phyloP scores from a whole-genome alignment of 2,797 vertebrate genomes.

The Kryptopterus vitreolus region DNA sequence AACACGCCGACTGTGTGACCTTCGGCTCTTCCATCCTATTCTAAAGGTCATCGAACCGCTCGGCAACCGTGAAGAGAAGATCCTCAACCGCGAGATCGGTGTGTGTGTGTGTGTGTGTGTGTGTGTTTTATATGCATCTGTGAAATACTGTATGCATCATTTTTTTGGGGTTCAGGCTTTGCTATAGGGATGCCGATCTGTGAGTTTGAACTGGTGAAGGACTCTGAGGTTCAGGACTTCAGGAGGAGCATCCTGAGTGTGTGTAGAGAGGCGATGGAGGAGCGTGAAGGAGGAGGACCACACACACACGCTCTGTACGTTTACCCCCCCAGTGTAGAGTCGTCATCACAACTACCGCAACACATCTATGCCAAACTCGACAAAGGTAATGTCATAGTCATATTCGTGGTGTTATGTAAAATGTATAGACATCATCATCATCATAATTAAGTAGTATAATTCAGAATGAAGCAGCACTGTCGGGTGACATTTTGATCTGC shows the following conservation, averaged over 20 bases:
- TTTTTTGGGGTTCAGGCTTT: constrained; percentile 52
- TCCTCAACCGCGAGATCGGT: constrained; percentile 81
- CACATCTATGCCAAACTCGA: constrained; percentile 77
- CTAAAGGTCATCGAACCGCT: constrained; percentile 80
- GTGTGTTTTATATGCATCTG: not conserved
- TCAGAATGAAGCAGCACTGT: not conserved
- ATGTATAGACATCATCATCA: not conserved
- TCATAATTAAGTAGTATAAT: too few species aligned
- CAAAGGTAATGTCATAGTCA: constrained; percentile 60
- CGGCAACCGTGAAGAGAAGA: constrained; percentile 80
- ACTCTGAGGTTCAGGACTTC: constrained; percentile 74
- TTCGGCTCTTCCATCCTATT: constrained; percentile 78
- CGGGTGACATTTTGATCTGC: not conserved
- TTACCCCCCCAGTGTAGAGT: constrained; percentile 79
- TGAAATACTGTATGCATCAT: not conserved
- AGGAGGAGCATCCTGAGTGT: constrained; percentile 69
- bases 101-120: constrained; percentile 26
- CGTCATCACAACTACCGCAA: constrained; percentile 72
- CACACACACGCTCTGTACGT: constrained; percentile 79
- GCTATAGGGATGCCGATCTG: constrained; percentile 73
- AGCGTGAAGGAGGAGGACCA: constrained; percentile 71
- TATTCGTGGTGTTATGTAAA: not conserved
- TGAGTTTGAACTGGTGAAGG: constrained; percentile 75
- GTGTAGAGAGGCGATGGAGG: constrained; percentile 74
- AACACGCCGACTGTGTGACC: constrained; percentile 74